These are phyloP conservation scores for Anguilla marmorata DNA, from an alignment of 2,797 vertebrate genomes.

Conservation along the genomic window DNA sequence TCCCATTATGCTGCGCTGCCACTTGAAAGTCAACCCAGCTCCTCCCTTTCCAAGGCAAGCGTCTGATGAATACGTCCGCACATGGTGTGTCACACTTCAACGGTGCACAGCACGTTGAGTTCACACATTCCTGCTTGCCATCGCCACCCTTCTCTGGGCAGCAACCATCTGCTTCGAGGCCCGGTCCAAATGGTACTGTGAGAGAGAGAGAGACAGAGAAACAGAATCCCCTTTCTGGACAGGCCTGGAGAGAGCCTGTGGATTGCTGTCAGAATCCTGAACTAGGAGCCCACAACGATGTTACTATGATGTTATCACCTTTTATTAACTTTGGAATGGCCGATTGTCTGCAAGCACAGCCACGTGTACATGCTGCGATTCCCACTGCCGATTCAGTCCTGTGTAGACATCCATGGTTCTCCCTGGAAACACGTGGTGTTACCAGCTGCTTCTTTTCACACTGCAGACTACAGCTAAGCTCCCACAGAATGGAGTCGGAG, in stretches of 20 bases:
- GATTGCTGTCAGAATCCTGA: neutral
- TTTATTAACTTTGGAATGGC: neutral
- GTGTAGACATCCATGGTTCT: no score
- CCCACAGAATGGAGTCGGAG: no score
- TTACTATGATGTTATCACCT: neutral
- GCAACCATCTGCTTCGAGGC: conserved; percentile 75
- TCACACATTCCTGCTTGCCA: conserved; percentile 58
- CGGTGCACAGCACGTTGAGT: conserved; percentile 43
- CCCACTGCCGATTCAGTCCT: no score
- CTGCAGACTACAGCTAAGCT: no score
- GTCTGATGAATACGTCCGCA: neutral
- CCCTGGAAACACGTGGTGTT: no score
- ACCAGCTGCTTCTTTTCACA: no score
- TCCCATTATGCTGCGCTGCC: neutral
- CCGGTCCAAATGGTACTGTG: conserved; percentile 68
- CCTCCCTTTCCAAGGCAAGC: neutral
- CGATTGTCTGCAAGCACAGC: no score
- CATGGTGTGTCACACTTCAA: neutral
- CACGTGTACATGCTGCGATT: no score
- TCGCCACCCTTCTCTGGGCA: conserved; percentile 60
- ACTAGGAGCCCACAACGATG: neutral
- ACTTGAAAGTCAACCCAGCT: neutral
- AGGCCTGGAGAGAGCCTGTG: neutral
- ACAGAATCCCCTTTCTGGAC: neutral
- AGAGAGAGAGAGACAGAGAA: neutral